Conservation (phyloP, 2,113 vertebrate species). For the Cyrtonyx montezumae region DNA sequence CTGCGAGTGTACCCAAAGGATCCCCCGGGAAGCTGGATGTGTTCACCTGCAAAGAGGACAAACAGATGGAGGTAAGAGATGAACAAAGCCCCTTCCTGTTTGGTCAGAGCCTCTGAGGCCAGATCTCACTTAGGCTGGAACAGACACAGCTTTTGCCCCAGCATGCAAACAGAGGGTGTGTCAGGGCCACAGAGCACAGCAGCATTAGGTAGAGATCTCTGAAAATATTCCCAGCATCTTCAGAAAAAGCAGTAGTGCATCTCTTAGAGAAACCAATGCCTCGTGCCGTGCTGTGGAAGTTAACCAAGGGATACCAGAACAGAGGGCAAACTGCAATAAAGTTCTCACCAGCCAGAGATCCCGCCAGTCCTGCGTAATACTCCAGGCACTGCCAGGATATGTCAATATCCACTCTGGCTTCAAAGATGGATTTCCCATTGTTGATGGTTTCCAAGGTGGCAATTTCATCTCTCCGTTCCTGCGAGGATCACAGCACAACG, state of each 20-base stretch:
- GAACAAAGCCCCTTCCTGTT: not conserved
- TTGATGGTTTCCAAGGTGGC: slow-evolving; percentile 92
- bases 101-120: not conserved
- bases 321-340: not conserved
- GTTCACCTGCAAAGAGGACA: slow-evolving; percentile 83
- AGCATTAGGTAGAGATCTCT: not conserved
- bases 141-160: not conserved
- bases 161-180: not conserved
- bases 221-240: not conserved
- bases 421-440: slow-evolving; percentile 93
- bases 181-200: not conserved
- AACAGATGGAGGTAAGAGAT: not conserved
- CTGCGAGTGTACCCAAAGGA: slow-evolving; percentile 92
- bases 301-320: not conserved
- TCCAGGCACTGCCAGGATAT: slow-evolving; percentile 89
- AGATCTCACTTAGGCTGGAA: not conserved
- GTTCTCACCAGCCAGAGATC: slow-evolving; percentile 86
- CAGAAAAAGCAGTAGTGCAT: not conserved
- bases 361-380: slow-evolving; percentile 92
- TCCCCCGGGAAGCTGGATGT: slow-evolving; percentile 90
- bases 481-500: not conserved
- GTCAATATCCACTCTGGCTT: slow-evolving; percentile 88
- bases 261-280: not conserved
- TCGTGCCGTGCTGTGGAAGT: not conserved
- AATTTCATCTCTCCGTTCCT: slow-evolving; percentile 91